phyloP scores from a whole-genome alignment of 1,140 invertebrate species.

The Globodera rostochiensis region DNA sequence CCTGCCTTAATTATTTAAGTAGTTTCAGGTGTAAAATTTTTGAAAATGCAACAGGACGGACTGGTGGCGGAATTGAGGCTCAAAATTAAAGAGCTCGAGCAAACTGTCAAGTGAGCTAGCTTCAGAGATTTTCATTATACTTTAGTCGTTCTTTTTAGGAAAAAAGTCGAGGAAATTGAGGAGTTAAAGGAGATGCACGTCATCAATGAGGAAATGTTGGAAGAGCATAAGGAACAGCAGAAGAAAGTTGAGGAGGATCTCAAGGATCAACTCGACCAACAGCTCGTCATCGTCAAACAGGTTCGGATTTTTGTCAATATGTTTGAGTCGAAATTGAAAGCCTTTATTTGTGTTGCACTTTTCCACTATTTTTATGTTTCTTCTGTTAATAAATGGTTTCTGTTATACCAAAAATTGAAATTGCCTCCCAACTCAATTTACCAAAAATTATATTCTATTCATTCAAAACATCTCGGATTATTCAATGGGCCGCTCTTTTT shows the following conservation, averaged over 20 bases:
- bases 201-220: slow-evolving; percentile 7
- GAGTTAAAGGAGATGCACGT: neutral
- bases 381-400: neutral
- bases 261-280: slow-evolving; percentile 5
- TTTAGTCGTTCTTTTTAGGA: neutral
- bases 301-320: neutral
- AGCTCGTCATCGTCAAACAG: neutral
- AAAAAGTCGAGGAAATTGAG: neutral
- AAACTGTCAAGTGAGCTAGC: neutral
- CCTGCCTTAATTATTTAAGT: too few relatives aligned
- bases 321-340: neutral
- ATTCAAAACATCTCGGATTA: too few relatives aligned
- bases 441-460: too few relatives aligned
- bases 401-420: too few relatives aligned
- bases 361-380: neutral
- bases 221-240: slow-evolving; percentile 5
- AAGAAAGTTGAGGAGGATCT: neutral
- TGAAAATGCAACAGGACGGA: neutral
- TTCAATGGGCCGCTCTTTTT: too few relatives aligned
- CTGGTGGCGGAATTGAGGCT: neutral
- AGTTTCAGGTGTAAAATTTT: too few relatives aligned
- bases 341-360: neutral
- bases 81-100: neutral
- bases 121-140: neutral
- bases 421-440: too few relatives aligned